Base-by-base conservation (phyloP, 2,797 vertebrate genomes). In the Caiman crocodilus region DNA sequence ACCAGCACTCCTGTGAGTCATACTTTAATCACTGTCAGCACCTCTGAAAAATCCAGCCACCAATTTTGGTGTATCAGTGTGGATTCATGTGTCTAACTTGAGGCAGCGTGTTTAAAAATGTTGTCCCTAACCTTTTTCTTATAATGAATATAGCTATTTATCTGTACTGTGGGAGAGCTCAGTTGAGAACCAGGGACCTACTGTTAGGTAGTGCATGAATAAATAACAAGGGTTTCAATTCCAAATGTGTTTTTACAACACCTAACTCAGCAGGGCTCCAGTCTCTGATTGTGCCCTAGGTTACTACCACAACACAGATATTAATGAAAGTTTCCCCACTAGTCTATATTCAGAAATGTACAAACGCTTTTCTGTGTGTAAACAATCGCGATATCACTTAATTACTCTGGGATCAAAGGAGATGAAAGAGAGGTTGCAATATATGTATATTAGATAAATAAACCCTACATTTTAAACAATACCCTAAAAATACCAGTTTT, bases 391-490 rank as follows among this genome's bases (percentile, higher is more conserved):
- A 85, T 4, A 18, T 50, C 1, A 1, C 5, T 88, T 28, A 61
- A 32, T 23, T 74, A 60, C 57, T 80, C 63, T 12, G 2, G 28
- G 83, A 55, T 69, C 58, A 69, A 1, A 56, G 0, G 1, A 32
- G 55, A 91, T 55, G 80, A 78, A 79, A 50, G 60, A 84, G 20
- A 5, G 57, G 55, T 90, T 94, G 80, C 11, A 1, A 82, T 56
- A 74, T 1, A 59, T 0, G 14, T 14, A 56, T 0, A 2, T 88
- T 87, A 65, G 78, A 69, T 8, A 56, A 90, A 71, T 81, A 96
- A 92, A 88, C 30, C 21, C 69, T 85, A 81, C 71, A 21, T 26
- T 93, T 93, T 94, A 74, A 86, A 26, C 93, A 94, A 74, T 25
- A 89, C 87, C 94, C 84, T 5, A 9, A 32, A 67, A 11, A 67